Percentiles rank a stretch among this genome's conserved stretches.
Conservation (phyloP, 1,140 invertebrate species). For the Thalassaphorura encarpata region DNA sequence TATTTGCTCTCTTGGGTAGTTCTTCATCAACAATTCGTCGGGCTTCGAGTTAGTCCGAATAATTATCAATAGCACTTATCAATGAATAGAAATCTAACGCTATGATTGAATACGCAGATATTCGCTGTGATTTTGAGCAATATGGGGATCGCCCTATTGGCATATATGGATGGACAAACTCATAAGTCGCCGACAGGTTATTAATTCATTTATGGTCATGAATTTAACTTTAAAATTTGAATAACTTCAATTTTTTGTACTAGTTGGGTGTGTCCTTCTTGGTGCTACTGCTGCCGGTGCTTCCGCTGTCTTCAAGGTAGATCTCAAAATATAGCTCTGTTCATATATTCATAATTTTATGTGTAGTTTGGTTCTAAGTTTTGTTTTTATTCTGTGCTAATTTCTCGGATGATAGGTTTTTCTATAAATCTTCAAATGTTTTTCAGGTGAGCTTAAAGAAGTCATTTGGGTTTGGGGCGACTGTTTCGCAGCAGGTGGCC, state of each 20-base stretch:
- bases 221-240: too few species aligned
- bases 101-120: constrained; percentile 52
- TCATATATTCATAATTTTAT: too few species aligned
- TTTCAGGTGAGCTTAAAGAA: constrained; percentile 33
- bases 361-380: too few species aligned
- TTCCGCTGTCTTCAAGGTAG: constrained; percentile 84
- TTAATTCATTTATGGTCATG: too few species aligned
- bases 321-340: too few species aligned
- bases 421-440: too few species aligned
- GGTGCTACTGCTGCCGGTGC: constrained; percentile 77
- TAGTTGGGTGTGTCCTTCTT: too few species aligned
- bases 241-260: too few species aligned
- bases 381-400: too few species aligned
- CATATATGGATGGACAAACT: constrained; percentile 91
- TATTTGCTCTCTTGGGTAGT: constrained; percentile 93
- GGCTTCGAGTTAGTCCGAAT: constrained; percentile 67
- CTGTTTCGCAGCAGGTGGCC: constrained; percentile 33
- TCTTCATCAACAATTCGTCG: constrained; percentile 90
- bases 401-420: too few species aligned
- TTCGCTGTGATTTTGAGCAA: constrained; percentile 89
- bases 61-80: not conserved
- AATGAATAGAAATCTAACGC: too few species aligned
- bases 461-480: constrained; percentile 32
- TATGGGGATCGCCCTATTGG: constrained; percentile 82
- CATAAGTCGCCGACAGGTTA: constrained; percentile 70